Conservation (phyloP, 2,888 invertebrate genomes). For the Parnassius mnemosyne region DNA sequence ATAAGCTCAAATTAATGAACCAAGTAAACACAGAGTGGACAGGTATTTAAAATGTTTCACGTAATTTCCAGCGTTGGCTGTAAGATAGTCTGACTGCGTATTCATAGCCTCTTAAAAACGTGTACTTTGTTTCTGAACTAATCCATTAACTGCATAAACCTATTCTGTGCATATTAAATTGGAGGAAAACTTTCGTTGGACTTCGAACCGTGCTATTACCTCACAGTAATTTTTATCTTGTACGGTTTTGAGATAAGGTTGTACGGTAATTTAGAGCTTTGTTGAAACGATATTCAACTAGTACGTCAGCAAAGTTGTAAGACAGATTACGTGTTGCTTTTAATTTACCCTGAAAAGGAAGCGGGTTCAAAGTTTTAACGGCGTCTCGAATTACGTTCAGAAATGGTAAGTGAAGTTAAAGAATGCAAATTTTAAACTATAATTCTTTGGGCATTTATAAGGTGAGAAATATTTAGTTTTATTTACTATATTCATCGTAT, state of each 20-base stretch:
- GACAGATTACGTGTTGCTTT: slow-evolving; percentile 13
- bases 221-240: background rate
- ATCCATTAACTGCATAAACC: slow-evolving; percentile 5
- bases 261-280: slow-evolving; percentile 7
- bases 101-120: background rate
- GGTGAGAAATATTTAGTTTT: too few relatives aligned
- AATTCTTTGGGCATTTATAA: too few relatives aligned
- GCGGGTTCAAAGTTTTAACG: slow-evolving; percentile 16
- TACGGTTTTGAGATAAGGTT: background rate
- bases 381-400: background rate
- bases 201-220: background rate
- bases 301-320: slow-evolving; percentile 10
- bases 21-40: background rate
- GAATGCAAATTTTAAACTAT: too few relatives aligned
- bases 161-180: background rate
- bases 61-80: slow-evolving; percentile 10
- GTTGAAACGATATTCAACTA: slow-evolving; percentile 6
- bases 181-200: background rate
- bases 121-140: background rate
- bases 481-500: too few relatives aligned
- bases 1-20: slow-evolving; percentile 10
- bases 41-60: background rate
- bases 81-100: slow-evolving; percentile 1
- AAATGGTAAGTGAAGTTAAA: too few relatives aligned
- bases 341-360: slow-evolving; percentile 5